Percentiles rank a stretch among this genome's conserved stretches.
Conservation (phyloP, 2,888 invertebrate genomes). For the Mesoligia furuncula region DNA sequence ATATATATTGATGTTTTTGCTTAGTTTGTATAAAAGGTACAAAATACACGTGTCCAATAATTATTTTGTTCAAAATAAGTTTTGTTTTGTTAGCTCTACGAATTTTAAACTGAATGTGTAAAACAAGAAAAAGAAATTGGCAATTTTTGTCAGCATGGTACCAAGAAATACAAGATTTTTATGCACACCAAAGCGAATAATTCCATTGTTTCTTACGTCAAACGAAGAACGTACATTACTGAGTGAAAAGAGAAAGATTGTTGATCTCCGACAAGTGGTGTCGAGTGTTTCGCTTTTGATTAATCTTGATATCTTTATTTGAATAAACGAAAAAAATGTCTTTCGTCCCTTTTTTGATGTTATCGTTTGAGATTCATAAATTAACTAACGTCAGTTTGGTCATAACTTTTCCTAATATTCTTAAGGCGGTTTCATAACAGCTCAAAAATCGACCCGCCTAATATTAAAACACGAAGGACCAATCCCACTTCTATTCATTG, state of each 20-base stretch:
- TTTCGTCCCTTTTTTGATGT: not conserved
- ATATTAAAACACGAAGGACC: conserved; percentile 15
- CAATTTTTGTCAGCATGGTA: not conserved
- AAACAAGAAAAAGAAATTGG: not conserved
- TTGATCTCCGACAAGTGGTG: conserved; percentile 20
- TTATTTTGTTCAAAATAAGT: not conserved
- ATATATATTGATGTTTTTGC: not conserved
- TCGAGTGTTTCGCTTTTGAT: conserved; percentile 32
- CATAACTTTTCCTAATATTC: not conserved
- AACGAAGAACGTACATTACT: conserved; percentile 22
- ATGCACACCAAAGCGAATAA: conserved; percentile 7
- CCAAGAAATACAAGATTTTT: conserved; percentile 9
- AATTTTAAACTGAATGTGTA: not conserved
- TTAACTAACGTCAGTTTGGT: not conserved
- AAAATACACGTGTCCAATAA: not conserved
- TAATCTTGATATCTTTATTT: conserved; percentile 13
- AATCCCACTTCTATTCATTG: conserved; percentile 1
- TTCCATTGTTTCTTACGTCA: conserved; percentile 26
- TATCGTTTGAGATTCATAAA: not conserved
- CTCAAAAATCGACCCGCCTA: not conserved
- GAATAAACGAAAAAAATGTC: not conserved
- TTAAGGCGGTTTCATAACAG: not conserved
- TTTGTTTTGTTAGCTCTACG: not conserved
- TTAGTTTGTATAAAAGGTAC: not conserved
- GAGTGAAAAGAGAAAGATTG: conserved; percentile 16